Evolutionary conservation across 2,113 vertebrate species (phyloP), one percentile per base, ranked within the genome.

Genomic region (Oreochromis niloticus): DNA sequence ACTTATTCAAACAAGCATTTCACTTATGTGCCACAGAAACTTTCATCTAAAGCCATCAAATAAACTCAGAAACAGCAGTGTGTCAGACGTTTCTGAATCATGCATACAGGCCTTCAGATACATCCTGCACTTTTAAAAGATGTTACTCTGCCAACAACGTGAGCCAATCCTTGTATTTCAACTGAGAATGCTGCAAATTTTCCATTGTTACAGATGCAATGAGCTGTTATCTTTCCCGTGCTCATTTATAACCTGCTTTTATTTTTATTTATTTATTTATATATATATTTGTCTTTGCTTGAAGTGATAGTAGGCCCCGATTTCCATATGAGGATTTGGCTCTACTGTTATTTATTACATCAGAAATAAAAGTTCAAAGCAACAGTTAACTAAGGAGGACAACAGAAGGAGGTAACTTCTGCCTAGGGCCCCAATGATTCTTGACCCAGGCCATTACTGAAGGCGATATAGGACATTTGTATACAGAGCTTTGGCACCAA

Each of bases 391-490:
- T 54, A 36, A 68, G 7, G 27, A 27, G 10, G 14, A 24, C 41
- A 48, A 13, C 56, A 75, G n/a, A 55, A 43, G 32, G 46, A 27
- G 43, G 55, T 84, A 36, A 79, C 56, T 85, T 78, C 81, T 41
- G 71, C 48, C 10, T 6, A 11, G 56, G 59, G 86, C 79, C 81
- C 12, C 86, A 41, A 1, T 81, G 85, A 87, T 82, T 88, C 59
- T n/a, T 88, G 91, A 90, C 81, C 79, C 27, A 43, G 85, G 89
- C 87, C 52, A 88, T 85, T 85, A 86, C 68, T 82, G 73, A 68
- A 78, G 91, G 83, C 87, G 84, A 92, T 90, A 87, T 46, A 86
- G 83, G 66, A 81, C 90, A 88, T 91, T 89, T 91, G 84, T 88
- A 87, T 83, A 63, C 68, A 80, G 81, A 86, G 83, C 84, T 90